These are phyloP conservation scores for Sebastes cheni DNA, from an alignment of 2,797 vertebrate species.

Conservation along the genomic window DNA sequence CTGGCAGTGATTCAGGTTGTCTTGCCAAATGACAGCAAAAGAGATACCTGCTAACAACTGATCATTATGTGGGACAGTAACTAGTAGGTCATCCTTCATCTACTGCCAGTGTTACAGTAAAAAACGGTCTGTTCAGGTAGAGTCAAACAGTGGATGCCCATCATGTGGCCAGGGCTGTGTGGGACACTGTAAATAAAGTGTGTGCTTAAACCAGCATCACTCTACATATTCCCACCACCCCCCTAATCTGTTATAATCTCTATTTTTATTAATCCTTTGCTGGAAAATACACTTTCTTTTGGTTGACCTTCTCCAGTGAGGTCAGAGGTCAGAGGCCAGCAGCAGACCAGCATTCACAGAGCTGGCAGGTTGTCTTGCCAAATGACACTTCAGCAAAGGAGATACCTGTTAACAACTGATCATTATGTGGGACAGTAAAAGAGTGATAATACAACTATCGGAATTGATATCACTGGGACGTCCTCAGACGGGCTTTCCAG, in stretches of 20 bases:
- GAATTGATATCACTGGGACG: too few species aligned
- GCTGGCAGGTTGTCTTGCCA: background rate
- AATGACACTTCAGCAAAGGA: background rate
- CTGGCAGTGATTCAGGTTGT: background rate
- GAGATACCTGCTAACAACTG: background rate
- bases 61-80: background rate
- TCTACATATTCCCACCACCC: background rate
- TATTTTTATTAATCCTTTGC: background rate
- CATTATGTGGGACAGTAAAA: background rate
- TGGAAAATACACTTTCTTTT: background rate
- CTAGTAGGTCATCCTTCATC: background rate
- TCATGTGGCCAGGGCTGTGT: too few species aligned
- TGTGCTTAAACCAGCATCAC: background rate
- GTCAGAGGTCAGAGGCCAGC: background rate
- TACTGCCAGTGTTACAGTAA: too few species aligned
- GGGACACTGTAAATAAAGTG: too few species aligned
- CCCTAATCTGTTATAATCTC: slow-evolving; percentile 4
- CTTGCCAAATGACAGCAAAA: background rate
- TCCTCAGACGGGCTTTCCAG: too few species aligned
- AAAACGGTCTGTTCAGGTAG: too few species aligned
- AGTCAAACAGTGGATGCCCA: too few species aligned
- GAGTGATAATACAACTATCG: too few species aligned
- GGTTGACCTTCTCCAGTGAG: background rate
- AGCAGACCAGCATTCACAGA: background rate
- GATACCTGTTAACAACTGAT: background rate